Conservation (phyloP, 2,113 vertebrate genomes). For the Heterochromis multidens region DNA sequence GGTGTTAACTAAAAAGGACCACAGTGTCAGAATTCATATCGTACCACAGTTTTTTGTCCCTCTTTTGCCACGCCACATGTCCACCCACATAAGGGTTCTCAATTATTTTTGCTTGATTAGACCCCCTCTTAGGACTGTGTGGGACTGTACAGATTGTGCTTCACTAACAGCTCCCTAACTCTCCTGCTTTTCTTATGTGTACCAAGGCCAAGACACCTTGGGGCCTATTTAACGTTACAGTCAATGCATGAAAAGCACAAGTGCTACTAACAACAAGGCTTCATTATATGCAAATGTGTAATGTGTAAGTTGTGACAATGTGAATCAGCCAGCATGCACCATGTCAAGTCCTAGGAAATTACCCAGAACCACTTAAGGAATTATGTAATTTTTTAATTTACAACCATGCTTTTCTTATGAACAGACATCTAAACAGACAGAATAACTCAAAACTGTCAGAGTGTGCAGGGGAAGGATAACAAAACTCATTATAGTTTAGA, state of each 20-base stretch:
- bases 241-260: not conserved
- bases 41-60: not conserved
- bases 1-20: not conserved
- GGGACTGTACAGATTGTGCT: not conserved
- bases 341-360: not conserved
- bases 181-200: not conserved
- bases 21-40: not conserved
- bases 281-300: not conserved
- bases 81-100: not conserved
- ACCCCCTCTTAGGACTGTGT: not conserved
- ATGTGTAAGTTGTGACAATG: not conserved
- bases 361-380: not conserved
- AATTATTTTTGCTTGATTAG: not conserved
- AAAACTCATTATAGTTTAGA: not conserved
- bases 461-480: not conserved
- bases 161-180: conserved; percentile 5
- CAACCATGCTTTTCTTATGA: not conserved
- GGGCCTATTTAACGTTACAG: not conserved
- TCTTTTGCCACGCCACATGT: not conserved
- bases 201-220: not conserved
- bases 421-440: not conserved
- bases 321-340: not conserved
- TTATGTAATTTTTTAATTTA: not conserved
- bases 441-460: not conserved
- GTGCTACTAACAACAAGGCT: not conserved